Base-by-base conservation (phyloP, 2,113 vertebrate genomes). In the Leucopsar rothschildi region DNA sequence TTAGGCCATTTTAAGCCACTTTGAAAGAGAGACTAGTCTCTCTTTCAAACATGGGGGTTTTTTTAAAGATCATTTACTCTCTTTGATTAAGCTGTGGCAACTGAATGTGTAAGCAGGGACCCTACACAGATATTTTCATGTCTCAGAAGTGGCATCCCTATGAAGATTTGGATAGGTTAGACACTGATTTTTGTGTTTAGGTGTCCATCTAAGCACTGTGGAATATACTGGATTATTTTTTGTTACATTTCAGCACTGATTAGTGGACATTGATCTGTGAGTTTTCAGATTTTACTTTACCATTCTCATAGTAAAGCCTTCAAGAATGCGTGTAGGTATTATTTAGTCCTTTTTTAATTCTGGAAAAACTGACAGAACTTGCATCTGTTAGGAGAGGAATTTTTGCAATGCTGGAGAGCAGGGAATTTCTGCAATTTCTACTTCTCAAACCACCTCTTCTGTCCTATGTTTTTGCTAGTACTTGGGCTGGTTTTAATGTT, bases 41-140 rank as follows among this genome's bases (percentile, higher is more conserved):
- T 61, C 28, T 86, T 77, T 40, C 14, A 72, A 37, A 53, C 3
- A 1, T 39, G 0, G 3, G 0, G 3, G 28, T 39, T 35, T 6
- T 50, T 60, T 28, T 4, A 5, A 4, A n/a, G 24, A 6, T 71
- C 3, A 47, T 78, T 84, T 29, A n/a, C 22, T 64, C 9, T 78
- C 6, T 53, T 86, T 50, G 37, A 56, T 80, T 69, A 50, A 42
- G 24, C 39, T 9, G 2, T 82, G 47, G 22, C 39, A 84, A 53
- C 23, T 45, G 11, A 80, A 45, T 33, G 5, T 66, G 13, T 84
- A 82, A 50, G 11, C 22, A 52, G 35, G 13, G 31, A 45, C 22
- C 44, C 77, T 20, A 28, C 28, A 66, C 66, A 81, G 42, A 15
- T 61, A 19, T 45, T 89, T 84, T 73, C 2, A 2, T 61, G 9